Conservation (phyloP, 2,888 invertebrate genomes). For the Cinara cedri region DNA sequence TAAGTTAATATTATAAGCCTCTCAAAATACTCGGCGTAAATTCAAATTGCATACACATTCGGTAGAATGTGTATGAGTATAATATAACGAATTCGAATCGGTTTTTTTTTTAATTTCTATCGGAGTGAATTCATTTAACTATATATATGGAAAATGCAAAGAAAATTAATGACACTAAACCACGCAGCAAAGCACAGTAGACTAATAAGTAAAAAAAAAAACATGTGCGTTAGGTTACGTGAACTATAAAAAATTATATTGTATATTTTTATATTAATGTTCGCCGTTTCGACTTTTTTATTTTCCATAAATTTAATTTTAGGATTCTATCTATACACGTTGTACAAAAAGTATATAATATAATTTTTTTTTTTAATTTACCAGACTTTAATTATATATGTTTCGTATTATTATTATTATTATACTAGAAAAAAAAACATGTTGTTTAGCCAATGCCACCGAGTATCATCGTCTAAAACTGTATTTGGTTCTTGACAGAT, state of each 20-base stretch:
- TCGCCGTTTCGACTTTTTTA: neutral
- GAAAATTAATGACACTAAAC: neutral
- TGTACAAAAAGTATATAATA: neutral
- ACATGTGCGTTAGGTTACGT: neutral
- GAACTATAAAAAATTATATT: neutral
- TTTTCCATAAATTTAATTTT: slow-evolving; percentile 7
- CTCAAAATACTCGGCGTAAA: too few species aligned
- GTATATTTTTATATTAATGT: neutral
- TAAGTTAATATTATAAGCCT: too few species aligned
- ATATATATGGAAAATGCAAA: too few species aligned
- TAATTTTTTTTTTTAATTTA: neutral
- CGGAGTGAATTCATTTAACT: too few species aligned
- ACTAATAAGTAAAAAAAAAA: neutral
- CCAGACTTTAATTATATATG: neutral
- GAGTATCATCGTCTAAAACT: neutral
- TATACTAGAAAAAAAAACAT: neutral
- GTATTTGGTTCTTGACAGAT: neutral
- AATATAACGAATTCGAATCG: too few species aligned
- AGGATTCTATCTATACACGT: too few species aligned
- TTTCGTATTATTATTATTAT: neutral
- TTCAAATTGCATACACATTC: too few species aligned
- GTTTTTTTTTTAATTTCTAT: too few species aligned
- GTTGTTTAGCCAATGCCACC: neutral
- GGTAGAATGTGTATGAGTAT: too few species aligned
- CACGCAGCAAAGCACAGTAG: neutral